Percentiles rank a stretch among this genome's conserved stretches.
phyloP scores from a whole-genome alignment of 2,113 vertebrate genomes.

The Rhombomys opimus region DNA sequence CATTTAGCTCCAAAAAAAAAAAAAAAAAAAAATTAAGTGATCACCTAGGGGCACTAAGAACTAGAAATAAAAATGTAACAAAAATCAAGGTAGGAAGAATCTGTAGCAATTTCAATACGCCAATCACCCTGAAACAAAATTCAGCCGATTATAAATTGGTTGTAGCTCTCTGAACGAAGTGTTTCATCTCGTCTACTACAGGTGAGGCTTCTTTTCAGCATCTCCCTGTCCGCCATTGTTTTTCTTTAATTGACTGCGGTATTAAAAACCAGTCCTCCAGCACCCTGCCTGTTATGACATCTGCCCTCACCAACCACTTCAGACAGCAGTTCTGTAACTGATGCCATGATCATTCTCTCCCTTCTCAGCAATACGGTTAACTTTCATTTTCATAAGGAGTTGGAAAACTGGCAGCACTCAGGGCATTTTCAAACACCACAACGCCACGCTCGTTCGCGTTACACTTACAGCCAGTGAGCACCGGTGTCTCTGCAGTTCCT shows the following conservation, averaged over 20 bases:
- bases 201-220: slow-evolving; percentile 15
- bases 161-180: background rate
- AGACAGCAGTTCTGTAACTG: slow-evolving; percentile 13
- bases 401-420: slow-evolving; percentile 24
- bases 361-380: slow-evolving; percentile 23
- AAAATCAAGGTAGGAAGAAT: background rate
- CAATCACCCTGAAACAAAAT: slow-evolving; percentile 35
- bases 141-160: background rate
- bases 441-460: background rate
- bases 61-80: slow-evolving; percentile 18
- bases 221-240: background rate
- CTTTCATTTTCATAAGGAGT: slow-evolving; percentile 28
- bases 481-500: background rate
- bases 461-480: background rate
- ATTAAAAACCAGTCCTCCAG: background rate
- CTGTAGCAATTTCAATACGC: background rate
- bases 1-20: background rate
- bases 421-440: background rate
- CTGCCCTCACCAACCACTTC: background rate
- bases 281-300: background rate
- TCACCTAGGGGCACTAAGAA: background rate
- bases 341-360: background rate
- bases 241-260: background rate
- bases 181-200: background rate
- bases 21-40: background rate